phyloP scores from a whole-genome alignment of 2,797 vertebrate species.

The Eremophila alpestris region DNA sequence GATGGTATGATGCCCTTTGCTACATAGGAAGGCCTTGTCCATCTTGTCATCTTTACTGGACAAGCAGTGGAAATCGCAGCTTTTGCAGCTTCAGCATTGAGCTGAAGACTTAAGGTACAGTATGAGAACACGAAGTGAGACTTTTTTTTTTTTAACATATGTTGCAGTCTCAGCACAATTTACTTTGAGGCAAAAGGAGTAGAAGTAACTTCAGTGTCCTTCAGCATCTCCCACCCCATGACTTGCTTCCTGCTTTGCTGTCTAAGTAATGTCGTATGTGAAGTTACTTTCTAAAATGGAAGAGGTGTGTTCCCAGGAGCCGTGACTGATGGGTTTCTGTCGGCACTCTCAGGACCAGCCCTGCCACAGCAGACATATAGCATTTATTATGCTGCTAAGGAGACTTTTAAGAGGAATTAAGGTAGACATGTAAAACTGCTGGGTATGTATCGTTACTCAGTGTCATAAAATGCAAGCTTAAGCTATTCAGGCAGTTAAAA shows the following conservation, averaged over 20 bases:
- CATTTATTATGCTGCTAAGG: background rate
- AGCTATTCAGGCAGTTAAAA: slow-evolving; percentile 36
- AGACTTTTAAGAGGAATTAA: slow-evolving; percentile 29
- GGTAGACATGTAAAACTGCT: background rate
- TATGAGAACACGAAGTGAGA: background rate
- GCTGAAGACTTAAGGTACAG: background rate
- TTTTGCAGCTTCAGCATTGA: background rate
- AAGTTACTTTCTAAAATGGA: background rate
- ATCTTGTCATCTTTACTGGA: background rate
- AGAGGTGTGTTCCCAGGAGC: accelerated
- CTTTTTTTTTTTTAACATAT: background rate
- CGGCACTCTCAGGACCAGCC: background rate
- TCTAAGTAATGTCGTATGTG: background rate
- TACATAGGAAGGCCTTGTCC: background rate
- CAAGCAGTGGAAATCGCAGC: background rate
- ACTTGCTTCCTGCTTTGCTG: background rate
- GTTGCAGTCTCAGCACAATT: background rate
- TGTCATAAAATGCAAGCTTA: slow-evolving; percentile 27
- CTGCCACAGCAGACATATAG: background rate
- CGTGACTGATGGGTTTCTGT: background rate
- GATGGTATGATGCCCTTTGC: background rate
- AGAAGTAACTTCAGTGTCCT: background rate
- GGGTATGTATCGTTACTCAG: background rate
- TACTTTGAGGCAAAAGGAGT: background rate
- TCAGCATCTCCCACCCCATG: background rate